phyloP scores from a whole-genome alignment of 2,113 vertebrate genomes.

The Burhinus oedicnemus region DNA sequence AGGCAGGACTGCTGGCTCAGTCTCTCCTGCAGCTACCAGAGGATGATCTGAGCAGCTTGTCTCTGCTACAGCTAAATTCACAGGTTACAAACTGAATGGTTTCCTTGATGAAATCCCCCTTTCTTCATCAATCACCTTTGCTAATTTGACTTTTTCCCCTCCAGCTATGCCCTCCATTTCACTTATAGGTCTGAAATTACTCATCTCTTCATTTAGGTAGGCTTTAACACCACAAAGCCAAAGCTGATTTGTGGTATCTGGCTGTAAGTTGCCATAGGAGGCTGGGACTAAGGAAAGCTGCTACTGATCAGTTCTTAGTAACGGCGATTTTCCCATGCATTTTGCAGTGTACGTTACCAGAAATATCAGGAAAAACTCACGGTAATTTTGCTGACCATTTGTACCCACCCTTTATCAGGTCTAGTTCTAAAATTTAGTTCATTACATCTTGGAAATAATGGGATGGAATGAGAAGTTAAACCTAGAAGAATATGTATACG shows the following conservation, averaged over 20 bases:
- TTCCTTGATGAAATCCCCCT: not conserved
- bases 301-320: not conserved
- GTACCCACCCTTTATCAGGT: not conserved
- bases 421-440: not conserved
- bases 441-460: not conserved
- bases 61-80: not conserved
- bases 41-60: not conserved
- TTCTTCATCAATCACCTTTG: not conserved
- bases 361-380: not conserved
- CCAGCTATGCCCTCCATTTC: not conserved
- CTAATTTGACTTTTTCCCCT: not conserved
- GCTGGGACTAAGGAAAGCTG: not conserved
- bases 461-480: not conserved
- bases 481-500: not conserved
- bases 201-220: not conserved
- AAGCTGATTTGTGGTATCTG: not conserved
- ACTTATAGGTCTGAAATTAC: not conserved
- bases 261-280: not conserved
- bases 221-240: not conserved
- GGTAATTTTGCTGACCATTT: not conserved
- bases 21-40: not conserved
- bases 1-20: not conserved
- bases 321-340: not conserved
- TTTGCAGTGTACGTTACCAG: not conserved
- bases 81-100: not conserved